These are phyloP conservation scores for Tetropium fuscum DNA, from an alignment of 2,888 invertebrate species.

Conservation along the genomic window DNA sequence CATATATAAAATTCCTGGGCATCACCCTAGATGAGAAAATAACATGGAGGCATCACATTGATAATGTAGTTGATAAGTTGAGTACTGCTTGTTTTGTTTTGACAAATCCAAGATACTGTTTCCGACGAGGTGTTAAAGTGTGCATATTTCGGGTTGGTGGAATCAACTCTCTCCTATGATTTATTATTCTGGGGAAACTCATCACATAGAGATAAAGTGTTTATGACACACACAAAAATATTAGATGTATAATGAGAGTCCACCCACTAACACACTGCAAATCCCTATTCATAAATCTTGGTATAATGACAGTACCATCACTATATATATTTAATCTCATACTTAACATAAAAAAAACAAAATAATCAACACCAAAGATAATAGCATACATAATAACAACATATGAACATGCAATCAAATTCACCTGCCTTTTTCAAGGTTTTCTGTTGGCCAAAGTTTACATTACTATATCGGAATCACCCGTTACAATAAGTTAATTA, in stretches of 20 bases:
- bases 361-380: conserved; percentile 39
- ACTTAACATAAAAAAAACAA: conserved; percentile 7
- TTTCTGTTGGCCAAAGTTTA: neutral
- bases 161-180: neutral
- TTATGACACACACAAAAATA: neutral
- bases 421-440: neutral
- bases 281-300: neutral
- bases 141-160: neutral
- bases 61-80: neutral
- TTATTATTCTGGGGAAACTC: neutral
- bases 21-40: neutral
- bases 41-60: neutral
- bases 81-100: neutral
- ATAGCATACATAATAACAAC: neutral
- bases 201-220: neutral
- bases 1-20: neutral
- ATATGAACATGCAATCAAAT: neutral
- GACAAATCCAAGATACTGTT: neutral
- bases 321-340: neutral
- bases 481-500: neutral
- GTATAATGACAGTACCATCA: neutral
- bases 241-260: too few species aligned
- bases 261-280: too few species aligned
- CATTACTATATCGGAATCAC: neutral
- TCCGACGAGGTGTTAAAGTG: neutral